Evolutionary conservation across 2,888 invertebrate genomes (phyloP), one percentile per base, ranked within the genome.

Genomic region (Diogma glabrata): DNA sequence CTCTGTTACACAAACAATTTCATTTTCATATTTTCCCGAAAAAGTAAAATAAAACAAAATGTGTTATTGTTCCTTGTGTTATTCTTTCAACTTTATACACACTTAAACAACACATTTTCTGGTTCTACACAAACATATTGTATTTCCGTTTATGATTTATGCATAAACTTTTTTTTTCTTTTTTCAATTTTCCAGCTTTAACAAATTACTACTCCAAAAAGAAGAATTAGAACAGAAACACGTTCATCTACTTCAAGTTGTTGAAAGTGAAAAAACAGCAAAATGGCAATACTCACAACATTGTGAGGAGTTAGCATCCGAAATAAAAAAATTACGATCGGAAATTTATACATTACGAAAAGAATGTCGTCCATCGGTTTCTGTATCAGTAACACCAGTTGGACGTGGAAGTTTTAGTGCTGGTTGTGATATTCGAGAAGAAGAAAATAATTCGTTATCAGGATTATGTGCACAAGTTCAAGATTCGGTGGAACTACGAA

Each of bases 251-350:
- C 77, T 92, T 54, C 84, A 87, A 67, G 88, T 93, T 54, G 85
- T 92, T 50, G 92, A 93, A 69, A 90, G 88, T 57, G 92, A 92
- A 71, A 79, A 90, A 61, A 91, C 91, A 2, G 89, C 91, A 1
- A 88, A 92, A 63, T 91, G 90, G 87, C 90, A 91, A 70, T 92
- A 91, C 68, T 87, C 88, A 1, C 88, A 89, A 65, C 90, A 92
- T 67, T 91, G 91, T 60, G 92, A 92, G 61, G 92, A 92, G 61
- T 76, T 92, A n/a, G 78, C 83, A 24, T 78, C 80, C 3, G 92
- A 93, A 70, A 88, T 92, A 55, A 90, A 90, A 70, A 90, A 91
- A 65, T 75, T 93, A 3, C 75, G 90, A 58, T 80, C 84, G 2
- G 92, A 93, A 90, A 68, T 91, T 54, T 86, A 82, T 67, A 78